Percentiles rank a stretch among this genome's conserved stretches.
Evolutionary conservation across 2,113 vertebrate species (phyloP).

Genomic region (Nothocercus julius): DNA sequence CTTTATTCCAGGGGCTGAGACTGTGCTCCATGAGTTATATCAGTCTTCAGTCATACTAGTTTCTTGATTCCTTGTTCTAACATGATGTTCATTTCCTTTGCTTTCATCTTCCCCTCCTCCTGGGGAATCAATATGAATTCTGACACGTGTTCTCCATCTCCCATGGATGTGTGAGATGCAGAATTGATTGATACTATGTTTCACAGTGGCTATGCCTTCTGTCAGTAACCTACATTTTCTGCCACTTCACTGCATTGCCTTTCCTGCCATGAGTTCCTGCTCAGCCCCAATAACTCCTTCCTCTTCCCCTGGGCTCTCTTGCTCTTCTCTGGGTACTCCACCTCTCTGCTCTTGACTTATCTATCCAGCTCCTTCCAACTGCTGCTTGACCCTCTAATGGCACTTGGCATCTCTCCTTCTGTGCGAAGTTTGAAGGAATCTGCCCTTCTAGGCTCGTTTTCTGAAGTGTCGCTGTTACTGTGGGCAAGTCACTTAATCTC

Average conservation of each 20-base stretch:
- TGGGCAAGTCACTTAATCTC: constrained; percentile 62
- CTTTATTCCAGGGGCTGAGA: not conserved
- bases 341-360: not conserved
- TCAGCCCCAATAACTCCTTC: not conserved
- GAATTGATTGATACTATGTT: constrained; percentile 1
- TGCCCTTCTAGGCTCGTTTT: not conserved
- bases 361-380: not conserved
- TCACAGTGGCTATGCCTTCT: not conserved
- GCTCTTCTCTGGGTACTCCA: not conserved
- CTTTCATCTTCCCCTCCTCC: constrained; percentile 7
- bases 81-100: constrained; percentile 35
- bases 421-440: not conserved
- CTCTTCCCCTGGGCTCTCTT: not conserved
- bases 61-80: constrained; percentile 53
- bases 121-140: constrained; percentile 48
- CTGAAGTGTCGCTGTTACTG: constrained; percentile 41
- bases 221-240: not conserved
- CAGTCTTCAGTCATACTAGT: not conserved
- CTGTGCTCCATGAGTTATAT: not conserved
- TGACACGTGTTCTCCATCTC: constrained; percentile 34
- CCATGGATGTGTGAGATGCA: constrained; percentile 11
- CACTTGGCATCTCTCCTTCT: not conserved
- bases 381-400: not conserved
- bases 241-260: not conserved
- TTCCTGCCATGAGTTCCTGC: not conserved